phyloP scores from a whole-genome alignment of 2,113 vertebrate genomes.

The Hippocampus abdominalis region DNA sequence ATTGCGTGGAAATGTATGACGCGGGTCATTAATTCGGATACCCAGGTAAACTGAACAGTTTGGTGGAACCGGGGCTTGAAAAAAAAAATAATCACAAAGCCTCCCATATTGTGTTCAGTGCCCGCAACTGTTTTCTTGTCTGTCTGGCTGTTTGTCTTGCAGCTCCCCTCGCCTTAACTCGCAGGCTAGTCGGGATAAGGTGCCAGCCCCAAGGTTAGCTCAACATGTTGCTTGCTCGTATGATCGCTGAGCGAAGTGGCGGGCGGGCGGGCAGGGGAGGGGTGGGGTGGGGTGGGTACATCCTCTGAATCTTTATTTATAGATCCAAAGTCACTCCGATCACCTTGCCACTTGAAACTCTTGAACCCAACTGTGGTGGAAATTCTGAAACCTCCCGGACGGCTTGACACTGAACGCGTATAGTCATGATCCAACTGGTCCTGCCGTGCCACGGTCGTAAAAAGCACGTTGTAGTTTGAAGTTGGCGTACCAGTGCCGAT shows the following conservation, averaged over 20 bases:
- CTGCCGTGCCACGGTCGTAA: background rate
- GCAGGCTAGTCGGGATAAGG: constrained; percentile 96
- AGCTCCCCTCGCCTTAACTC: constrained; percentile 98
- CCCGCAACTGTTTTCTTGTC: constrained; percentile 69
- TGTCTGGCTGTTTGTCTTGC: constrained; percentile 98
- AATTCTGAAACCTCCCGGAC: background rate
- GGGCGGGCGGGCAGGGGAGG: constrained; percentile 46
- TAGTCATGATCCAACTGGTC: background rate
- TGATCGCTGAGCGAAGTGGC: constrained; percentile 47
- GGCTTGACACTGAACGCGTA: background rate
- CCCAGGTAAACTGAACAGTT: constrained; percentile 74
- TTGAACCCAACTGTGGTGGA: constrained; percentile 6
- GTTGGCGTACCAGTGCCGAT: background rate
- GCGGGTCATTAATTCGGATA: background rate
- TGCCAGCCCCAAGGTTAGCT: constrained; percentile 98
- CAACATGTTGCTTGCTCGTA: constrained; percentile 82
- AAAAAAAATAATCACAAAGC: constrained; percentile 45
- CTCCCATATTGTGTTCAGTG: constrained; percentile 73
- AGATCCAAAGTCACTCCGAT: constrained; percentile 33
- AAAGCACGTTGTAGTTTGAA: background rate
- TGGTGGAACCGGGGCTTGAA: background rate
- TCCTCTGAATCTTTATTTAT: constrained; percentile 74
- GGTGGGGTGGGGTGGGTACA: constrained; percentile 46
- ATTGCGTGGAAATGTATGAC: background rate
- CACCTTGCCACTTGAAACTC: background rate